Evolutionary conservation across 2,888 invertebrate species (phyloP).

Genomic region (Cerastoderma edule): DNA sequence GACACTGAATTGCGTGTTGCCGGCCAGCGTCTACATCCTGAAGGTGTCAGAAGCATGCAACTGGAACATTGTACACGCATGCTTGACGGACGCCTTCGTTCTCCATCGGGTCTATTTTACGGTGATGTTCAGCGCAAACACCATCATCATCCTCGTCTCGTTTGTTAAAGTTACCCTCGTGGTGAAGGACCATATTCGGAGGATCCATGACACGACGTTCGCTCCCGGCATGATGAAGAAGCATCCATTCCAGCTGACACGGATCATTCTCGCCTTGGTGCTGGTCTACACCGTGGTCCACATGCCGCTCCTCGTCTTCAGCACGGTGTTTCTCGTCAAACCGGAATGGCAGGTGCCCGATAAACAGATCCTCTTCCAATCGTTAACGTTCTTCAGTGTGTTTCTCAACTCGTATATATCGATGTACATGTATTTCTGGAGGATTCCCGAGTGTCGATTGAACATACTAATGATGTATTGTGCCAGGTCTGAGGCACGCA

Average conservation of each 20-base stretch:
- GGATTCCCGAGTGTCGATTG: not conserved
- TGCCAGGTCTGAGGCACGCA: not conserved
- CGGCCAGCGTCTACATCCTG: not conserved
- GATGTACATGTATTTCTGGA: slow-evolving; percentile 2
- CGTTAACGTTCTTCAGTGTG: not conserved
- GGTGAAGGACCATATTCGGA: not conserved
- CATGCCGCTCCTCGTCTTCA: not conserved
- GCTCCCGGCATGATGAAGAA: not conserved
- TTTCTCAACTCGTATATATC: slow-evolving; percentile 3
- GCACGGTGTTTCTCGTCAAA: not conserved
- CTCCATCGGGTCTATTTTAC: not conserved
- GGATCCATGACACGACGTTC: not conserved
- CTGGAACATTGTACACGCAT: not conserved
- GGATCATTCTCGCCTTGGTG: not conserved
- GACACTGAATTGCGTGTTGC: not conserved
- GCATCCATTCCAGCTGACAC: not conserved
- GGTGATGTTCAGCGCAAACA: not conserved
- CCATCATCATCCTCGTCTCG: not conserved
- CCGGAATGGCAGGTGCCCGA: not conserved
- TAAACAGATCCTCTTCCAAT: not conserved
- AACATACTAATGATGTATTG: not conserved
- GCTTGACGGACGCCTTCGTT: not conserved
- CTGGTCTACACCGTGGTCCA: not conserved
- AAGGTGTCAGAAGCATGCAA: not conserved
- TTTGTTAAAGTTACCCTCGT: not conserved